Percentiles rank a stretch among this genome's conserved stretches.
phyloP scores from a whole-genome alignment of 2,113 vertebrate genomes.

The Laticauda colubrina region DNA sequence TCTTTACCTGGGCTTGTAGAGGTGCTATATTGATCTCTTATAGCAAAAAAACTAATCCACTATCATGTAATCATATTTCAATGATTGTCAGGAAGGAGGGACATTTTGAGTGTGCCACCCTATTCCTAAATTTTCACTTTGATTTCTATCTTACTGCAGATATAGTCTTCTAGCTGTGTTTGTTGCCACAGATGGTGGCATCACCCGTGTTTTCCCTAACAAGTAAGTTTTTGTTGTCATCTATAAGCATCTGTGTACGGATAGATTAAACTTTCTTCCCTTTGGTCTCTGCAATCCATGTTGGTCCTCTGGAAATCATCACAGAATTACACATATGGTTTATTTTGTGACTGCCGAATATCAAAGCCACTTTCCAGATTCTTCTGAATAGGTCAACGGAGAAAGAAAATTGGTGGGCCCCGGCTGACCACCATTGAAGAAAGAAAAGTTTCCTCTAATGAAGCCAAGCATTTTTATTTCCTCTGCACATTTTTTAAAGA shows the following conservation, averaged over 20 bases:
- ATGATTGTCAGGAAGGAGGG: background rate
- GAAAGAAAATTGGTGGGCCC: background rate
- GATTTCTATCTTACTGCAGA: slow-evolving; percentile 63
- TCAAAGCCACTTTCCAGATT: background rate
- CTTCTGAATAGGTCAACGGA: background rate
- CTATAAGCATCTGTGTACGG: background rate
- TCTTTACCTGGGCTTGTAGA: background rate
- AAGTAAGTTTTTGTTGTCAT: slow-evolving; percentile 77
- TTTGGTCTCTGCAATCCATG: background rate
- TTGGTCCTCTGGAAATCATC: background rate
- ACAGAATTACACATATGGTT: background rate
- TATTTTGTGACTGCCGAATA: background rate
- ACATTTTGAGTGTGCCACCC: background rate
- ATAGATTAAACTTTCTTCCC: background rate
- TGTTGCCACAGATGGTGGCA: slow-evolving; percentile 90
- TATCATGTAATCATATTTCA: background rate
- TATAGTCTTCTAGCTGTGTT: slow-evolving; percentile 96
- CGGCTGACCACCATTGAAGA: background rate
- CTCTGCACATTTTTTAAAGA: background rate
- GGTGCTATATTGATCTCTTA: background rate
- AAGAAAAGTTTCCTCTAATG: background rate
- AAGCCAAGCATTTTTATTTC: background rate
- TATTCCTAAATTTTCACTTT: background rate
- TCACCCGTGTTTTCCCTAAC: slow-evolving; percentile 95
- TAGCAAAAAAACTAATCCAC: background rate